Conservation (phyloP, 2,113 vertebrate species). For the Brevimyrus niger region DNA sequence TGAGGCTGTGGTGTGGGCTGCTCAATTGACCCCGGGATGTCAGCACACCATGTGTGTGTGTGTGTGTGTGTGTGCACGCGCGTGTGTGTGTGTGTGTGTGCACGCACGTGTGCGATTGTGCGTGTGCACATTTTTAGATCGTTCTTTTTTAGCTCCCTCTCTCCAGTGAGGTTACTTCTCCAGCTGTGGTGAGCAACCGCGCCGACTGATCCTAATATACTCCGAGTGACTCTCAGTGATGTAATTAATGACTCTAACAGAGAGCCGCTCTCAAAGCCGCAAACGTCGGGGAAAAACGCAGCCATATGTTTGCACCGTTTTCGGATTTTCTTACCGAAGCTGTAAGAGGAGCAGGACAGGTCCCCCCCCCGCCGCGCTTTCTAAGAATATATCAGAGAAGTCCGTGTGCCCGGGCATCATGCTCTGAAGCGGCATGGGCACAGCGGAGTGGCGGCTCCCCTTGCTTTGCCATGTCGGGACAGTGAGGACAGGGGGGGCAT, state of each 20-base stretch:
- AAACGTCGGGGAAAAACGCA: conserved; percentile 50
- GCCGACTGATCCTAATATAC: conserved; percentile 50
- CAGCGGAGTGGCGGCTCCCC: not conserved
- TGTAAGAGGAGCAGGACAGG: not conserved
- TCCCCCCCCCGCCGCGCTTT: not conserved
- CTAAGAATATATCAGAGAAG: not conserved
- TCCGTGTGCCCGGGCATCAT: not conserved
- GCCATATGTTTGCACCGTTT: conserved; percentile 56
- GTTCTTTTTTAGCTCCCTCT: conserved; percentile 20
- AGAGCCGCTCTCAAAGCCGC: conserved; percentile 46
- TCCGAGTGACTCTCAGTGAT: conserved; percentile 48
- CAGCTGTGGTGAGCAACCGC: conserved; percentile 35
- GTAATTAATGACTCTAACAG: conserved; percentile 67
- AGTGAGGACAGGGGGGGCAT: conserved; percentile 42
- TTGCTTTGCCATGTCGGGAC: conserved; percentile 25
- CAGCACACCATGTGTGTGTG: not conserved
- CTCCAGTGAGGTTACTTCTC: conserved; percentile 43
- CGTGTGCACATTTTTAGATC: not conserved
- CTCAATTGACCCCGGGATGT: not conserved
- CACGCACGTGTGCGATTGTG: not conserved
- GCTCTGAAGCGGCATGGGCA: not conserved
- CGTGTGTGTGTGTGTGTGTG: not conserved
- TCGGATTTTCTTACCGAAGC: conserved; percentile 36
- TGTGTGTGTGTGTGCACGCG: no score
- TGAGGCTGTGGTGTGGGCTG: not conserved